Conservation (phyloP, 2,797 vertebrate genomes). For the Artibeus jamaicensis region DNA sequence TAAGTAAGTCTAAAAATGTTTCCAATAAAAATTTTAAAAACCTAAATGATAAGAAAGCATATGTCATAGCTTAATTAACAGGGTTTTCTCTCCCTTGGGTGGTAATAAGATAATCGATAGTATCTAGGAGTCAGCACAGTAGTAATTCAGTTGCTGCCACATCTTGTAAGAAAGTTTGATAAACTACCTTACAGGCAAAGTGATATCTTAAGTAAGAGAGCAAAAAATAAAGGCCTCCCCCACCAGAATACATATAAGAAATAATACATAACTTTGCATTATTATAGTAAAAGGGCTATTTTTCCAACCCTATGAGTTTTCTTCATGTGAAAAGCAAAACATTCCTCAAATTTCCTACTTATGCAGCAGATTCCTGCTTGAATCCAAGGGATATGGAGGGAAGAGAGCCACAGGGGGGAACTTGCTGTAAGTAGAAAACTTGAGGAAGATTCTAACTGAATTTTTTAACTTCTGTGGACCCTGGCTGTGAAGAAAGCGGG, state of each 20-base stretch:
- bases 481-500: background rate
- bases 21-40: background rate
- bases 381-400: background rate
- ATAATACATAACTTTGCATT: constrained; percentile 5
- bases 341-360: background rate
- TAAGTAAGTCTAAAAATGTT: background rate
- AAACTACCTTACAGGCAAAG: background rate
- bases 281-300: background rate
- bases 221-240: background rate
- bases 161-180: background rate
- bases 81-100: background rate
- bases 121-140: background rate
- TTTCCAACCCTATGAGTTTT: background rate
- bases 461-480: background rate
- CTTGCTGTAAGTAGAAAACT: background rate
- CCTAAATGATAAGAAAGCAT: background rate
- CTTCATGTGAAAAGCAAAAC: constrained; percentile 19
- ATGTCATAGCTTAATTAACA: background rate
- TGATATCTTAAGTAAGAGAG: background rate
- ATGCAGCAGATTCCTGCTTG: background rate
- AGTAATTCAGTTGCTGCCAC: background rate
- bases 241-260: background rate
- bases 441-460: background rate
- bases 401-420: background rate
- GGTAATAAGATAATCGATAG: background rate